phyloP scores from a whole-genome alignment of 2,113 vertebrate genomes.

The Lynx canadensis region DNA sequence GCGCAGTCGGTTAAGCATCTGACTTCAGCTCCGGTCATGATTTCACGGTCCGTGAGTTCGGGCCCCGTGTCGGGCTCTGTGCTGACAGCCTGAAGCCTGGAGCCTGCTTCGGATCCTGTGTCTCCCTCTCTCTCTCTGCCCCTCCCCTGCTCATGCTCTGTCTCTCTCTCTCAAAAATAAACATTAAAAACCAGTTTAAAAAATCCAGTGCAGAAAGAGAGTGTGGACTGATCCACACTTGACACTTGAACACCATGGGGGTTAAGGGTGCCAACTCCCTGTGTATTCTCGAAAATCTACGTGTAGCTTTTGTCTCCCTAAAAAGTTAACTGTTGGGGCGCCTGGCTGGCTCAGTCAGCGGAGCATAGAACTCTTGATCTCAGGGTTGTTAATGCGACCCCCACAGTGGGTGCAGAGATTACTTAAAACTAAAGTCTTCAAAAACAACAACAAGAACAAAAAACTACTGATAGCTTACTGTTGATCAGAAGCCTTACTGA shows the following conservation, averaged over 20 bases:
- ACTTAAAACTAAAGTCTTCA: not conserved
- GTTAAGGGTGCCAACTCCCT: not conserved
- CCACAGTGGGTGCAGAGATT: not conserved
- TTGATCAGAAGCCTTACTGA: not conserved
- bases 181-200: not conserved
- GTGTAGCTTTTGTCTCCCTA: not conserved
- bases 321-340: not conserved
- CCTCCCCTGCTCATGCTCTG: too few relatives aligned
- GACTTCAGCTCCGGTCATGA: too few relatives aligned
- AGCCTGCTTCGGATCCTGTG: too few relatives aligned
- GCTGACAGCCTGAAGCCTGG: too few relatives aligned
- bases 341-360: not conserved
- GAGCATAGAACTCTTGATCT: not conserved
- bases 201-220: not conserved
- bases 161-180: too few relatives aligned
- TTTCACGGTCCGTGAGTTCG: too few relatives aligned
- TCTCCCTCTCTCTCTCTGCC: too few relatives aligned
- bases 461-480: not conserved
- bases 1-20: too few relatives aligned
- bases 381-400: not conserved
- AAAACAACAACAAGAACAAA: not conserved
- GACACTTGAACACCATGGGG: not conserved
- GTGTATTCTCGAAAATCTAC: not conserved
- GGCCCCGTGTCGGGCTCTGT: too few relatives aligned
- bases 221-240: not conserved